phyloP scores from a whole-genome alignment of 2,797 vertebrate species.

The Orientallactaga sibirica region DNA sequence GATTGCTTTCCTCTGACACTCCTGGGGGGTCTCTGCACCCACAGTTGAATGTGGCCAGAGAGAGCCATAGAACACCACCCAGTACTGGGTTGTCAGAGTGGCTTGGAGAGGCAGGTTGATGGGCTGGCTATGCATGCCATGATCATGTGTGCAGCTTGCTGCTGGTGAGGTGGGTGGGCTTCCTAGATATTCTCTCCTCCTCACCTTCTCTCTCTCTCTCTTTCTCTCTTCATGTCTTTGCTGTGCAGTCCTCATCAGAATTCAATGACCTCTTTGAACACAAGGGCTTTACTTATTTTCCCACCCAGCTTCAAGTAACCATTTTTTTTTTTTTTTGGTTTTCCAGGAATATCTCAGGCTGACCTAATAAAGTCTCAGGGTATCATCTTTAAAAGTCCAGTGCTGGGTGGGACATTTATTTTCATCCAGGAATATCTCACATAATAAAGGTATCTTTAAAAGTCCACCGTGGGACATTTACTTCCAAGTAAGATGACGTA shows the following conservation, averaged over 20 bases:
- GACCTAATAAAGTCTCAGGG: background rate
- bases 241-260: rapidly evolving
- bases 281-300: background rate
- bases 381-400: background rate
- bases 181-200: background rate
- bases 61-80: background rate
- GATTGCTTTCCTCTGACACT: background rate
- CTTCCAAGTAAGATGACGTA: background rate
- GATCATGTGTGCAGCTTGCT: background rate
- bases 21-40: background rate
- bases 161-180: background rate
- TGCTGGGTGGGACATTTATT: no score
- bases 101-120: no score
- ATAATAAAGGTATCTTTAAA: no score
- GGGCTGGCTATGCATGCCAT: no score
- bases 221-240: rapidly evolving
- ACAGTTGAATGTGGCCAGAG: background rate
- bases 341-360: background rate
- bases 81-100: rapidly evolving
- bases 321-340: no score
- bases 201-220: no score
- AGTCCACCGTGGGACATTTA: no score
- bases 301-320: background rate
- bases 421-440: no score
- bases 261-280: background rate